Conservation (phyloP, 2,888 invertebrate genomes). For the Latrodectus hesperus region DNA sequence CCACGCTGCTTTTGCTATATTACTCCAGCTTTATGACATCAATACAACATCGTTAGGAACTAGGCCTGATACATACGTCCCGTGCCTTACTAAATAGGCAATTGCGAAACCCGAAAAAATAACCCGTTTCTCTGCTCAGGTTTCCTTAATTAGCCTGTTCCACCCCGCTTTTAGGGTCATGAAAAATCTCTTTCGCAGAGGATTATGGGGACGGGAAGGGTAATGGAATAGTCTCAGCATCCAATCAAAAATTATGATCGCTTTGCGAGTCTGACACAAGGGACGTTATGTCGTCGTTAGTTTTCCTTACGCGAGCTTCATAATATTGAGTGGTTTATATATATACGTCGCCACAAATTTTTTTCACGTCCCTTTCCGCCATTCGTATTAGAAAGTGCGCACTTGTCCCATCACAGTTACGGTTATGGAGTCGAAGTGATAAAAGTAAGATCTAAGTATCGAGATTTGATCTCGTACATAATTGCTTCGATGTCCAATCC, state of each 20-base stretch:
- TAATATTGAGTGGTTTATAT: slow-evolving; percentile 37
- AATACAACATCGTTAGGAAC: slow-evolving; percentile 1
- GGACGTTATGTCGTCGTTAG: slow-evolving; percentile 43
- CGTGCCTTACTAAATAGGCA: slow-evolving; percentile 1
- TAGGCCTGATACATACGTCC: neutral
- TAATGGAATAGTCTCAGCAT: neutral
- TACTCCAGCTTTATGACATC: neutral
- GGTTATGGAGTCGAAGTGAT: slow-evolving; percentile 28
- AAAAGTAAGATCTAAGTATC: slow-evolving; percentile 25
- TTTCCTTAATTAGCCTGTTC: slow-evolving; percentile 38
- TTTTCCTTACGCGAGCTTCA: slow-evolving; percentile 16
- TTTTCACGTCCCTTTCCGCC: neutral
- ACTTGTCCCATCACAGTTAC: slow-evolving; percentile 11
- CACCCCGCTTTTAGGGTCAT: slow-evolving; percentile 29
- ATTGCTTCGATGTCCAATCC: neutral
- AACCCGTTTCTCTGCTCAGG: neutral
- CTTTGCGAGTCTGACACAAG: slow-evolving; percentile 16
- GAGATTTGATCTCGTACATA: slow-evolving; percentile 3
- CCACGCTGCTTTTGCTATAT: neutral
- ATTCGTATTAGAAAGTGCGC: neutral
- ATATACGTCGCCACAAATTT: neutral
- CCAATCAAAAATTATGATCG: slow-evolving; percentile 60
- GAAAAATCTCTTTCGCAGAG: slow-evolving; percentile 40
- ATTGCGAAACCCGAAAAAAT: neutral
- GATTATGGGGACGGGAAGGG: slow-evolving; percentile 17